Conservation (phyloP, 2,888 invertebrate genomes). For the Sesia apiformis region DNA sequence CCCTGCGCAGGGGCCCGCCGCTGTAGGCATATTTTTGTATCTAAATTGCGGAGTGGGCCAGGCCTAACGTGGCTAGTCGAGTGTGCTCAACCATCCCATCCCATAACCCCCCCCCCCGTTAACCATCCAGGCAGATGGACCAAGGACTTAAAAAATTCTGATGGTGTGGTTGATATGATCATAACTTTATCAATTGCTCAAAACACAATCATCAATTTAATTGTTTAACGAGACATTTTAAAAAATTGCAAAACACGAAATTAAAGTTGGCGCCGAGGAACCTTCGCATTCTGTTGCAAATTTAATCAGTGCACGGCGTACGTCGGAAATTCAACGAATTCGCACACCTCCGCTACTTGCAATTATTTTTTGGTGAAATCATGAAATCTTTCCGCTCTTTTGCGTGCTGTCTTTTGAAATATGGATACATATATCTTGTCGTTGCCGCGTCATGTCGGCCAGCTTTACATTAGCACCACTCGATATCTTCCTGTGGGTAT, state of each 20-base stretch:
- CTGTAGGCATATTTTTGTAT: too few relatives aligned
- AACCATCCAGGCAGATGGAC: too few relatives aligned
- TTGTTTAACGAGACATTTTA: neutral
- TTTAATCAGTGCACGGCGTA: conserved; percentile 24
- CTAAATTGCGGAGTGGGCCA: neutral
- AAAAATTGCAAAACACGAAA: neutral
- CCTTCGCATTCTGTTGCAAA: conserved; percentile 18
- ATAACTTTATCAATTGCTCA: too few relatives aligned
- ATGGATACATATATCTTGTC: too few relatives aligned
- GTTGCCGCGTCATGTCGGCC: too few relatives aligned
- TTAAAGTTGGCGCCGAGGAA: conserved; percentile 4
- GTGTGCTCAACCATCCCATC: neutral
- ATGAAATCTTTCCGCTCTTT: conserved; percentile 1
- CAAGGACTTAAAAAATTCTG: too few relatives aligned
- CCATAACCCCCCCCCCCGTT: too few relatives aligned
- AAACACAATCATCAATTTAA: neutral
- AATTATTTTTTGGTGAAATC: conserved; percentile 3
- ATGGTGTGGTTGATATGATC: too few relatives aligned
- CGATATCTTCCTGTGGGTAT: too few relatives aligned
- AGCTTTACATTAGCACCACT: too few relatives aligned
- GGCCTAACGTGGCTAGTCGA: conserved; percentile 4
- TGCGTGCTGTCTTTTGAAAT: too few relatives aligned
- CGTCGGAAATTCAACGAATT: conserved; percentile 19
- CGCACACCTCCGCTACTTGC: conserved; percentile 11
- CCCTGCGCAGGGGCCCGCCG: too few relatives aligned